Percentiles rank a stretch among this genome's conserved stretches.
These are phyloP conservation scores for Macroramphosus scolopax DNA, from an alignment of 2,797 vertebrate genomes.

Conservation along the genomic window DNA sequence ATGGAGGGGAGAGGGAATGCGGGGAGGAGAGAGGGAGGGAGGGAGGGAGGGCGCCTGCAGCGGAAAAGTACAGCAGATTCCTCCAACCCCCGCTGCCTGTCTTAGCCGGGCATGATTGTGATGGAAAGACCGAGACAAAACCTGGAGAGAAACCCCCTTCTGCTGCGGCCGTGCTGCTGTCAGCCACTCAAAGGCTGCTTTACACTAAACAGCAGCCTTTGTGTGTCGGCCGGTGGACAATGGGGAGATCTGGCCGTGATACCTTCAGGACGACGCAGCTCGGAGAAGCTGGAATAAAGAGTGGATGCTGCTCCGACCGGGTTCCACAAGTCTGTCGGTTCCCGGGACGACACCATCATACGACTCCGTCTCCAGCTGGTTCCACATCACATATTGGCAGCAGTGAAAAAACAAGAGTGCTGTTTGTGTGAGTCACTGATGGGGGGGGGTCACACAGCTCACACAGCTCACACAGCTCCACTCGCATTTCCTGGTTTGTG, in stretches of 20 bases:
- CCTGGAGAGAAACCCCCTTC: conserved; percentile 55
- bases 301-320: conserved; percentile 1
- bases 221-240: conserved; percentile 48
- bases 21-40: conserved; percentile 13
- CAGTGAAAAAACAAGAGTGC: conserved; percentile 4
- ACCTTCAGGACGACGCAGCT: conserved; percentile 47
- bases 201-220: conserved; percentile 57
- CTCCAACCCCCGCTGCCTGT: conserved; percentile 62
- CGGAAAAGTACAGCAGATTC: conserved; percentile 75
- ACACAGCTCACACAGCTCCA: conserved; percentile 60
- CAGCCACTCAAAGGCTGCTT: conserved; percentile 61
- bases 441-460: no score
- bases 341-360: no score
- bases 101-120: conserved; percentile 68
- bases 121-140: conserved; percentile 72
- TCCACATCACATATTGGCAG: background rate
- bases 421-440: conserved; percentile 30
- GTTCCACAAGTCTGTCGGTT: no score
- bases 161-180: conserved; percentile 52
- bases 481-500: conserved; percentile 79
- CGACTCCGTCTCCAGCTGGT: no score
- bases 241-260: conserved; percentile 53
- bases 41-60: conserved; percentile 32
- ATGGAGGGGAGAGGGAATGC: no score
- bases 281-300: conserved; percentile 10